Percentiles rank a stretch among this genome's conserved stretches.
Conservation (phyloP, 2,113 vertebrate species). For the Hylia prasina region DNA sequence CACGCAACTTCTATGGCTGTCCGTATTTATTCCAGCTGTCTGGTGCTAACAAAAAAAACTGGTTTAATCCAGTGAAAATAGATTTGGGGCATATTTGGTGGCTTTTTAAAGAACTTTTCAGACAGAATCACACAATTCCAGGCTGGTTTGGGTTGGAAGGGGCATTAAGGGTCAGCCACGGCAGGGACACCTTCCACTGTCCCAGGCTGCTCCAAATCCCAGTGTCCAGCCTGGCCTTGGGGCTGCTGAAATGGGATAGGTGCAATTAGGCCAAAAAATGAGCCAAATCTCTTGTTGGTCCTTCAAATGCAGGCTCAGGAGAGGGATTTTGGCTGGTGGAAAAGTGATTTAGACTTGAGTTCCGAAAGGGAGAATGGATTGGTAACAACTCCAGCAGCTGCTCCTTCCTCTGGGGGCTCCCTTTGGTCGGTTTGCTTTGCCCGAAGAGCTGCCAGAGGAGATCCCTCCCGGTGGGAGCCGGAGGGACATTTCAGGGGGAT, state of each 20-base stretch:
- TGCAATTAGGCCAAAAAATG: rapidly evolving
- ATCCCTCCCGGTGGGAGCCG: background rate
- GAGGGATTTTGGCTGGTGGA: background rate
- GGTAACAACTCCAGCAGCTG: background rate
- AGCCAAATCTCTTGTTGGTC: background rate
- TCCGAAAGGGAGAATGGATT: background rate
- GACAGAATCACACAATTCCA: too few relatives aligned
- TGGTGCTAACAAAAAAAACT: background rate
- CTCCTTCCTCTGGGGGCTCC: background rate
- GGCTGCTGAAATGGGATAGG: background rate
- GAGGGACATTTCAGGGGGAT: background rate
- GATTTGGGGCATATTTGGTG: background rate
- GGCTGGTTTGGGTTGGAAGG: background rate
- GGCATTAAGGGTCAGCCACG: background rate
- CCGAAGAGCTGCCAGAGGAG: background rate
- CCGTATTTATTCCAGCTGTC: background rate
- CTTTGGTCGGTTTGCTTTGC: background rate
- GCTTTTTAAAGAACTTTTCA: background rate
- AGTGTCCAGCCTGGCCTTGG: background rate
- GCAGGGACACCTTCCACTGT: background rate
- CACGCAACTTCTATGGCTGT: background rate
- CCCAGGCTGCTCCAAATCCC: background rate
- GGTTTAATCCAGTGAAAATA: background rate
- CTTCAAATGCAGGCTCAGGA: background rate
- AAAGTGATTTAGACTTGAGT: background rate